Base-by-base conservation (phyloP, 2,797 vertebrate species). In the Trachurus trachurus region DNA sequence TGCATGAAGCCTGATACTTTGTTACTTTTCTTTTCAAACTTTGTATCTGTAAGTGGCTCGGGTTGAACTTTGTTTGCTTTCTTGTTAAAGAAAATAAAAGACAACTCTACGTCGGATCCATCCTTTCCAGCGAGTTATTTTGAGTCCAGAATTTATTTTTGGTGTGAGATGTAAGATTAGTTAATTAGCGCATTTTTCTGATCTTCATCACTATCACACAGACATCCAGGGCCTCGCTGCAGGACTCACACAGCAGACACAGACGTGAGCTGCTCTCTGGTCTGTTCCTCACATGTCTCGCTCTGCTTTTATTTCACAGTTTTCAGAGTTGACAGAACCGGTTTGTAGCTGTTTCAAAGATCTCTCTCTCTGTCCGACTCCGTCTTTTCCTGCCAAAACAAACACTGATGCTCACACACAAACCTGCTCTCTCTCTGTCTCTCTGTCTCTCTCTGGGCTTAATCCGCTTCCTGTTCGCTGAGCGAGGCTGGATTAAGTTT, bases 381-480 rank as follows among this genome's bases (percentile, higher is more conserved):
- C 42, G 63, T 73, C 65, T 74, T 54, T 63, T 3, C 76, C 78
- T 87, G 85, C 87, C 88, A 91, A 56, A 52, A 68, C 66, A 89
- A 90, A 90, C 68, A 87, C 77, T 76, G 56, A 80, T 78, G 74
- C 52, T 54, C 66, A 62, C 19, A 26, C 59, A 70, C 39, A 82
- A 89, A 87, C 72, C 84, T 71, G 88, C 47, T 74, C 62, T 13
- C 57, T 70, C 57, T 74, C 62, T 13, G 53, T 70, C 57, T 50
- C 9, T 21, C 52, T 69, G 52, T 71, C 19, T 75, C 50, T 78
- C 19, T 50, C 49, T 76, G 56, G 63, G 57, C 64, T 72, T 71
- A 54, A 75, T 66, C 72, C 16, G 64, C 81, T 78, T 81, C 76
- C 72, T 86, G 74, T 34, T 54, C 29, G 1, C 1, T n/a, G n/a